Conservation (phyloP, 2,113 vertebrate species). For the Dipodomys spectabilis region DNA sequence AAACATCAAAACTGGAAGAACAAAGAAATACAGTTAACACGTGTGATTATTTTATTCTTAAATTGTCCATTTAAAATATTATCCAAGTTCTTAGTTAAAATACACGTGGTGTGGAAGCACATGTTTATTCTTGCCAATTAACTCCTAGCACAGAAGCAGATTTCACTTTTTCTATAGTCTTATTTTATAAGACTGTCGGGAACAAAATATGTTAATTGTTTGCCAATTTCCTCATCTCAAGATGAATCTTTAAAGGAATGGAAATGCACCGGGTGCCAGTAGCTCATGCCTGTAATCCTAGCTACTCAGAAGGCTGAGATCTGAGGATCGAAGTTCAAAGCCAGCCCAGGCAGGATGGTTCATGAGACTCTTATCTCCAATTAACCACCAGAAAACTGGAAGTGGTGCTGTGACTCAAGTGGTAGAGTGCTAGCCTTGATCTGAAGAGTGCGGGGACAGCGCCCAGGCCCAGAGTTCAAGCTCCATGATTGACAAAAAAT, state of each 20-base stretch:
- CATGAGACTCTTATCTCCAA: no score
- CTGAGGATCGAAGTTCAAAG: no score
- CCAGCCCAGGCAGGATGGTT: no score
- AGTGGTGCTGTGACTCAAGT: no score
- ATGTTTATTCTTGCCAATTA: constrained; percentile 2
- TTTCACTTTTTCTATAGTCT: neutral
- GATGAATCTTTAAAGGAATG: neutral
- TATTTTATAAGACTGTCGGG: constrained; percentile 38
- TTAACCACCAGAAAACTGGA: no score
- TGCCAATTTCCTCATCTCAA: neutral
- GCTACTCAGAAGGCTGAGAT: no score
- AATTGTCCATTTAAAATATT: neutral
- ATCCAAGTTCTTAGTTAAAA: neutral
- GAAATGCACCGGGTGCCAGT: neutral
- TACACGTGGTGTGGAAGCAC: neutral
- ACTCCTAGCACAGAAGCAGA: neutral
- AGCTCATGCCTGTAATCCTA: no score
- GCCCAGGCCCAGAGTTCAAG: no score
- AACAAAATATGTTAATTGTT: neutral
- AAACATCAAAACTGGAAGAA: neutral
- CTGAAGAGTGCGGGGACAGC: no score
- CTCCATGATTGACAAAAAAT: neutral
- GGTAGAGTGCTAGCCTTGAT: no score
- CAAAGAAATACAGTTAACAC: neutral
- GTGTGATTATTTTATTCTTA: neutral